phyloP scores from a whole-genome alignment of 2,797 vertebrate genomes.

The Ctenosaura bakeri region DNA sequence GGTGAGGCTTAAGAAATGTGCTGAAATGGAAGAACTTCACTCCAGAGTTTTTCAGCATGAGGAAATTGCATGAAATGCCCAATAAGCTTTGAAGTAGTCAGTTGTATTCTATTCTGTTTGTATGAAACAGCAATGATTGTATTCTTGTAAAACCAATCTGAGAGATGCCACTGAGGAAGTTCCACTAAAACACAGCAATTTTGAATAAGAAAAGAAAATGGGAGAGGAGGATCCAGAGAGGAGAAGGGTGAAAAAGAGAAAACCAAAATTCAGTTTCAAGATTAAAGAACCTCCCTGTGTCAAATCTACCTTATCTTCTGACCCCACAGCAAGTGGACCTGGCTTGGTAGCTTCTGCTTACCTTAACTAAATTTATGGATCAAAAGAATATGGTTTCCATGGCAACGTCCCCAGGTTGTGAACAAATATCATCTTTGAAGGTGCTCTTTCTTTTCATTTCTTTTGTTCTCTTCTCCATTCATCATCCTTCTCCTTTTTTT shows the following conservation, averaged over 20 bases:
- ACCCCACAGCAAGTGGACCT: constrained; percentile 62
- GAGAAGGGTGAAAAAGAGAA: background rate
- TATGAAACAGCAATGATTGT: constrained; percentile 19
- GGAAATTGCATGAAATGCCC: constrained; percentile 11
- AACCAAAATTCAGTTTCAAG: constrained; percentile 19
- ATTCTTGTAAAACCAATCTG: background rate
- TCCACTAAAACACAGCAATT: constrained; percentile 29
- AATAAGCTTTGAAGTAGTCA: constrained; percentile 22
- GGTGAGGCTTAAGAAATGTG: constrained; percentile 6
- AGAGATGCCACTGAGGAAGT: constrained; percentile 14
- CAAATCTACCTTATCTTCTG: constrained; percentile 61
- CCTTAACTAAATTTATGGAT: constrained; percentile 69
- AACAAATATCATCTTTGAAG: constrained; percentile 76
- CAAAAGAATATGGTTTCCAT: constrained; percentile 76
- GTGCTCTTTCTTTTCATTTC: constrained; percentile 54
- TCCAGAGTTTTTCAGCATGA: constrained; percentile 4
- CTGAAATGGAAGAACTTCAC: constrained; percentile 6
- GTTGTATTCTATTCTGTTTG: constrained; percentile 17
- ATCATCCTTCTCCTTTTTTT: background rate
- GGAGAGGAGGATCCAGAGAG: constrained; percentile 2
- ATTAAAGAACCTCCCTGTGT: constrained; percentile 26
- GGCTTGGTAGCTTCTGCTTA: constrained; percentile 67
- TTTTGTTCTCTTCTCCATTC: constrained; percentile 25
- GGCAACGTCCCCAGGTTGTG: constrained; percentile 71
- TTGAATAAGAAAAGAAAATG: constrained; percentile 22